Evolutionary conservation across 2,888 invertebrate genomes (phyloP).

Genomic region (Alsophila aescularia): DNA sequence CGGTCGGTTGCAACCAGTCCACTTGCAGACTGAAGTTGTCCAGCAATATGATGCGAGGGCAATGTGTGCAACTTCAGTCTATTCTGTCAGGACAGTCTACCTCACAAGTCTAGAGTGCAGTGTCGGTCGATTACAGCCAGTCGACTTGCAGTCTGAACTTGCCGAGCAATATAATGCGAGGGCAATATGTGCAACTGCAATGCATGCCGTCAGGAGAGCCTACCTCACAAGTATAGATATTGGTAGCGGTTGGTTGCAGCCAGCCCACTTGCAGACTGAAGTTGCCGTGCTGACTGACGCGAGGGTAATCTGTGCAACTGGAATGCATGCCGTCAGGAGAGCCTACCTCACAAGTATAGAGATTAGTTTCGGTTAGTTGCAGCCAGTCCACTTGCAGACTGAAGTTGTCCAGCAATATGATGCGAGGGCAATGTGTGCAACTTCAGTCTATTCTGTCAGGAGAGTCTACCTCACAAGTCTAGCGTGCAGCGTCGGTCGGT

Average conservation of each 20-base stretch:
- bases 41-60: no score
- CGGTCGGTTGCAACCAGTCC: slow-evolving; percentile 78
- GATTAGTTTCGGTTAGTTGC: slow-evolving; percentile 85
- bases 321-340: slow-evolving; percentile 84
- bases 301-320: no score
- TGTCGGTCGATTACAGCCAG: slow-evolving; percentile 82
- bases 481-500: slow-evolving; percentile 86
- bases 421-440: no score
- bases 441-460: slow-evolving; percentile 86
- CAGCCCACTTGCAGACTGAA: slow-evolving; percentile 87
- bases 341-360: slow-evolving; percentile 87
- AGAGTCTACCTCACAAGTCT: slow-evolving; percentile 87
- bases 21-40: slow-evolving; percentile 90
- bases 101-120: slow-evolving; percentile 88
- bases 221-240: slow-evolving; percentile 88
- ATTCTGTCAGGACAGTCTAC: slow-evolving; percentile 85
- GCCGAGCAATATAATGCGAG: slow-evolving; percentile 85
- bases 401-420: slow-evolving; percentile 88
- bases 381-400: slow-evolving; percentile 87
- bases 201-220: slow-evolving; percentile 84
- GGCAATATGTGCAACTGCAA: slow-evolving; percentile 84
- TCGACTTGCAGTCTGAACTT: slow-evolving; percentile 90
- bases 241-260: slow-evolving; percentile 84
- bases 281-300: slow-evolving; percentile 87
- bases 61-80: slow-evolving; percentile 78